Percentiles rank a stretch among this genome's conserved stretches.
These are phyloP conservation scores for Cataglyphis albicans DNA, from an alignment of 2,888 invertebrate species.

Conservation along the genomic window DNA sequence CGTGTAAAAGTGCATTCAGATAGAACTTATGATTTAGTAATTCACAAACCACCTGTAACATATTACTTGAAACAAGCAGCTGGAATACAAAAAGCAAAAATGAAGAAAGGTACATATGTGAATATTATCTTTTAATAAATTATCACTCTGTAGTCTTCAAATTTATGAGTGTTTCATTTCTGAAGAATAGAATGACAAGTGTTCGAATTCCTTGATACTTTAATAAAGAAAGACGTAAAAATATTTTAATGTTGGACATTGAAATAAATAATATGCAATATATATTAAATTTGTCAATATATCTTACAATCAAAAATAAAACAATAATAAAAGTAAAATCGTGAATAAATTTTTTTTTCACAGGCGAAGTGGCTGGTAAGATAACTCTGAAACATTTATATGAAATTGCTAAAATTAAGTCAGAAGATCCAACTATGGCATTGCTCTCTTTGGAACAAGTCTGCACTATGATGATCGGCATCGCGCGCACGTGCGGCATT, in stretches of 20 bases:
- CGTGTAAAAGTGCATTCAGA: constrained; percentile 94
- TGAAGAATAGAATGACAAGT: not conserved
- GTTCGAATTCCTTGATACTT: not conserved
- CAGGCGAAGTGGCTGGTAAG: constrained; percentile 93
- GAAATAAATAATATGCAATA: not conserved
- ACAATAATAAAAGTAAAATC: not conserved
- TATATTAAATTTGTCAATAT: not conserved
- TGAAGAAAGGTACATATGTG: constrained; percentile 87
- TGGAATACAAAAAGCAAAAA: constrained; percentile 94
- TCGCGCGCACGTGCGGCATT: constrained; percentile 94
- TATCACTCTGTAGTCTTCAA: not conserved
- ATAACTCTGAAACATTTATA: constrained; percentile 97
- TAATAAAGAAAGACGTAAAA: not conserved
- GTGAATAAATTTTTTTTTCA: constrained; percentile 4
- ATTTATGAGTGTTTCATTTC: not conserved
- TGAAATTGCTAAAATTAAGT: constrained; percentile 98
- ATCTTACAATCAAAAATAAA: not conserved
- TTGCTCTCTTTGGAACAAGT: constrained; percentile 90
- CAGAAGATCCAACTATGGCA: constrained; percentile 92
- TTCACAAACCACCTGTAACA: constrained; percentile 95
- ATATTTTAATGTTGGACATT: not conserved
- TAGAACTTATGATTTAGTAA: constrained; percentile 92
- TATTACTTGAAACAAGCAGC: constrained; percentile 98
- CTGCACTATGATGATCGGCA: constrained; percentile 92
- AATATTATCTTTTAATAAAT: not conserved